Base-by-base conservation (phyloP, 2,888 invertebrate species). In the Dromius quadrimaculatus region DNA sequence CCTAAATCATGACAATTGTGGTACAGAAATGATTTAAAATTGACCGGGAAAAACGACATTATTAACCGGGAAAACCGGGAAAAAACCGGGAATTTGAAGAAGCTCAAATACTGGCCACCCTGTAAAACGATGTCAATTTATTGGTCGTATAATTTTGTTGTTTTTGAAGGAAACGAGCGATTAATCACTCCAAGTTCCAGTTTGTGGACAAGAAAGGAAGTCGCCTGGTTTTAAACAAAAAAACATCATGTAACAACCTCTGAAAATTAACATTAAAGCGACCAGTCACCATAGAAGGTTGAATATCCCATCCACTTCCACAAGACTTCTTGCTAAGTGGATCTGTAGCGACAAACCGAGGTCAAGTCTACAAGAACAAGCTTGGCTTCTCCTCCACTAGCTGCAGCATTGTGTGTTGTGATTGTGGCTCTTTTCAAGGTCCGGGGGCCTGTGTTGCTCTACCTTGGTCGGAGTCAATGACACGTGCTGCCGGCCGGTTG, bases 401-500 rank as follows among this genome's bases (percentile, higher is more conserved):
- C 22, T n/a, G n/a, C 11, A 9, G 9, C 47, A 54, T 43, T 71
- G 47, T 61, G 57, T 43, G 54, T 36, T 57, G 54, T 45, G 41
- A 43, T 66, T 28, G 41, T 74, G 76, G 78, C 78, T 72, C 69
- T 66, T 73, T 75, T 82, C 83, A 83, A 83, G 83, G 83, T 81
- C 81, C 77, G 76, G 76, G 73, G 82, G 82, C 81, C 80, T 77
- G 76, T 76, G 65, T 73, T 77, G 79, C 54, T 76, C 79, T 81
- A 82, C 83, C 82, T 82, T 82, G 82, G 81, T 75, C 78, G 77
- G 80, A 79, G 83, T 83, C 83, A 83, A 82, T 83, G 83, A 83
- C 83, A 82, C 77, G 82, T 81, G 80, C 80, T 54, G 47, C 62
- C 41, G 64, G 77, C 71, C 76, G 79, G 80, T 81, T 79, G 78